A percentile compares a stretch with the other conserved stretches of the same genome.
Evolutionary conservation across 2,113 vertebrate species (phyloP).

Genomic region (Brachyhypopomus gauderio): DNA sequence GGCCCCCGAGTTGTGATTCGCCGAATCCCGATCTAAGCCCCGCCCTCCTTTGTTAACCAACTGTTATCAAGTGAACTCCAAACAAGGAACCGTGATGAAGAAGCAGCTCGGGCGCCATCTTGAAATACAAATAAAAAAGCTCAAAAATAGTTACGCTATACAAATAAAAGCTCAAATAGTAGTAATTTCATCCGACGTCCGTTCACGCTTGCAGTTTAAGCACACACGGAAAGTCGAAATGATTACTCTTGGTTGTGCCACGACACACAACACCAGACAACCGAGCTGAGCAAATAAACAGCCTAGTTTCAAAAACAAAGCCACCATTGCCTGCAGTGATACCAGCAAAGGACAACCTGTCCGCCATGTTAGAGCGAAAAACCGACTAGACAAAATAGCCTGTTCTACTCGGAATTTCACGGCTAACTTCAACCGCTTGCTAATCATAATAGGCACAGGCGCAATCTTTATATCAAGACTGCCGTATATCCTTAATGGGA

Average conservation of each 20-base stretch:
- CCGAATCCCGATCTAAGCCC: conserved; percentile 36
- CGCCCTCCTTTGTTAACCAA: conserved; percentile 62
- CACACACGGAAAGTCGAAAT: not conserved
- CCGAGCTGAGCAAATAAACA: conserved; percentile 2
- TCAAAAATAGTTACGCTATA: not conserved
- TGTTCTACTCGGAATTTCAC: conserved; percentile 47
- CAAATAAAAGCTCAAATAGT: too few relatives aligned
- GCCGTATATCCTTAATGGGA: conserved; percentile 55
- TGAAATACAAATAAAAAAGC: conserved; percentile 42
- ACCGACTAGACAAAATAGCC: conserved; percentile 44
- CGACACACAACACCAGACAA: conserved; percentile 21
- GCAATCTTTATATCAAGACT: conserved; percentile 81
- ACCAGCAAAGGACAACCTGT: conserved; percentile 63
- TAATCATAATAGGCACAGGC: conserved; percentile 46
- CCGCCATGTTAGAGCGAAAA: conserved; percentile 68
- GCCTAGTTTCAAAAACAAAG: conserved; percentile 29
- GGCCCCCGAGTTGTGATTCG: conserved; percentile 34
- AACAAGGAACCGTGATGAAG: conserved; percentile 3
- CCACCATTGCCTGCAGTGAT: conserved; percentile 53
- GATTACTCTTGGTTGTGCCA: not conserved
- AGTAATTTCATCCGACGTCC: not conserved
- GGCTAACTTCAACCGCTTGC: conserved; percentile 46
- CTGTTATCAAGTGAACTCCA: conserved; percentile 42
- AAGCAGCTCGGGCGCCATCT: conserved; percentile 46
- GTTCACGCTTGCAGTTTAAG: not conserved